Base-by-base conservation (phyloP, 2,888 invertebrate species). In the Xylota sylvarum region DNA sequence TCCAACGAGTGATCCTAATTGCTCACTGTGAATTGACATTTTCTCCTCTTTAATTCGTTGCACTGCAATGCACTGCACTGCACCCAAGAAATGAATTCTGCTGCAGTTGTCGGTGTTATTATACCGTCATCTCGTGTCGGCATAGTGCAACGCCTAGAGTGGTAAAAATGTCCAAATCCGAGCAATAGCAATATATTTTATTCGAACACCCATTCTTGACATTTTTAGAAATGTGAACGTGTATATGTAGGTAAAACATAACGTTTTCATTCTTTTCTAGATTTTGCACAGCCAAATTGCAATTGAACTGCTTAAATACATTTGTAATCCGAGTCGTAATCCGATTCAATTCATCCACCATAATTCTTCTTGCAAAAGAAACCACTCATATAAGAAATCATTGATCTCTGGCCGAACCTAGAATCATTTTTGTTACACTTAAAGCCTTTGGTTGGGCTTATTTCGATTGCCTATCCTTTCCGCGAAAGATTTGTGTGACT, bases 241-340 rank as follows among this genome's bases (percentile, higher is more conserved):
- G 23, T 23, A 3, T 23, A 23, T 60, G 40, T 17, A 37, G 9
- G 17, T 46, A 32, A 58, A 2, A 23, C 40, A 46, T 30, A 69
- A 64, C 52, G 19, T 27, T 64, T 70, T 46, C 64, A 37, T 69
- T 79, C 72, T 62, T 37, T 65, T 72, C 9, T 55, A 40, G 14
- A 40, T 48, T 23, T 48, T n/a, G 7, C 58, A 50, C 50, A 64
- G 55, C 46, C 32, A 52, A 76, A 76, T 81, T 81, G 58, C 80
- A 81, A 85, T 81, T 85, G 81, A 81, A 85, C 65, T 85, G 85
- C 81, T 81, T 72, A 85, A 76, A 81, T 81, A 46, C 35, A 67
- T 46, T 64, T 23, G 60, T 52, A 30, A 72, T 52, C 43, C 62
- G 62, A 79, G 30, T 72, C n/a, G 40, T 35, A 35, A 67, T 60